Evolutionary conservation across 1,140 invertebrate species (phyloP), one percentile per base, ranked within the genome.

Genomic region (Megalopta genalis): DNA sequence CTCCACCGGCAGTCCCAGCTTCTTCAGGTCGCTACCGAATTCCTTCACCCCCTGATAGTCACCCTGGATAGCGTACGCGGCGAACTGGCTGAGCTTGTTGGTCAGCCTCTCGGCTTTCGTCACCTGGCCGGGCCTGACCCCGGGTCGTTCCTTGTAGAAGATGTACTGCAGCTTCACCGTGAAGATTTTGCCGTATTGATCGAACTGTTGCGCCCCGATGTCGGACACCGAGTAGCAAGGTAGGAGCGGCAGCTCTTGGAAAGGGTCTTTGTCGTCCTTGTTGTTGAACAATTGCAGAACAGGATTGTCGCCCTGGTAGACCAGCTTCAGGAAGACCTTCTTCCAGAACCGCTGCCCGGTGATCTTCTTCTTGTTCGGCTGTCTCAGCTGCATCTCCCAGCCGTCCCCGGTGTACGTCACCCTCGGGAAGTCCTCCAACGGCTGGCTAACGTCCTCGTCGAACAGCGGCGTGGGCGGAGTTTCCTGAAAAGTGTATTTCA

Each of bases 141-240:
- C 99, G 0, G 99, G 98, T 39, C 98, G 94, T 91, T 99, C 99
- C 91, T 99, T 99, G 92, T 99, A 99, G 92, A 99, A 99, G 46
- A 99, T 97, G 90, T 99, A 99, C 90, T 99, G 98, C 60, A 99
- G 93, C 93, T 99, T 99, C 21, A 99, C 95, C 0, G 99, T 99
- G 93, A 99, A 99, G 86, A 99, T 99, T 93, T 99, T 99, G 7
- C 98, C 98, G 91, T 97, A 99, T 89, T 99, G 97, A 93, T 99
- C 99, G 91, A 97, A 99, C 92, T 99, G 98, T 92, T 99, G 98
- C 37, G 98, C 96, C n/a, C 96, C 96, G 21, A 98, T 97, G 76
- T 97, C 97, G 1, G 97, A 98, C 8, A 98, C 96, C 0, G 97
- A 98, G 90, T 99, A 99, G 89, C 97, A 98, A 9, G 97, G 96